Base-by-base conservation (phyloP, 2,888 invertebrate genomes). In the Dichetophora obliterata region DNA sequence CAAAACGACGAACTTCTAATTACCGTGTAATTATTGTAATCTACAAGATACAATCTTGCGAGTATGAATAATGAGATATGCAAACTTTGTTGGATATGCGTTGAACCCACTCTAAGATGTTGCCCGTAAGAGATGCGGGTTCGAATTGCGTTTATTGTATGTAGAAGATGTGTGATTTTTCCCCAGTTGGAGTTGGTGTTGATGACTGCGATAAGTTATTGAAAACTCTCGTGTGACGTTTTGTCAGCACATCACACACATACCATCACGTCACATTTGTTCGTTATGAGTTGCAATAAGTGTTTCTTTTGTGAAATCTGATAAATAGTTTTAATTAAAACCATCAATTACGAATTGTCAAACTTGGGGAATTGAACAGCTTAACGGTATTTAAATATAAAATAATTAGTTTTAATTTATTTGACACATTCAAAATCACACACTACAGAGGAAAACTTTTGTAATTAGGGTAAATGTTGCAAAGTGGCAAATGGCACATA, bases 21-120 rank as follows among this genome's bases (percentile, higher is more conserved):
- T 85, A 82, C 80, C 83, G 75, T 84, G 83, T 85, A 84, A 86
- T 82, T 73, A 82, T 82, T 82, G 76, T 81, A 80, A 80, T 83
- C 82, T 82, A 81, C 84, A 78, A 75, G 78, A 63, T 80, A 78
- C 80, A 75, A 80, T 77, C 74, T 75, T 50, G n/a, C 59, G 43
- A 43, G 43, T 59, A 57, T 59, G 71, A 71, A 71, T 71, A 71
- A 71, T 59, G 37, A 59, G 57, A 22, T 71, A 19, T 22, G 57
- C 43, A n/a, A 37, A 71, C 57, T 71, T 71, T 71, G 71, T 37
- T 34, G 57, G 19, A 37, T n/a, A 11, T 11, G 43, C 11, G 43
- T 59, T 59, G 14, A 27, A 27, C 11, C 24, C 24, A 50, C 14
- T 48, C 16, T 52, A 16, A 27, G 3, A 27, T 24, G 50, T 34